Base-by-base conservation (phyloP, 2,888 invertebrate species). In the Dascillus cervinus region DNA sequence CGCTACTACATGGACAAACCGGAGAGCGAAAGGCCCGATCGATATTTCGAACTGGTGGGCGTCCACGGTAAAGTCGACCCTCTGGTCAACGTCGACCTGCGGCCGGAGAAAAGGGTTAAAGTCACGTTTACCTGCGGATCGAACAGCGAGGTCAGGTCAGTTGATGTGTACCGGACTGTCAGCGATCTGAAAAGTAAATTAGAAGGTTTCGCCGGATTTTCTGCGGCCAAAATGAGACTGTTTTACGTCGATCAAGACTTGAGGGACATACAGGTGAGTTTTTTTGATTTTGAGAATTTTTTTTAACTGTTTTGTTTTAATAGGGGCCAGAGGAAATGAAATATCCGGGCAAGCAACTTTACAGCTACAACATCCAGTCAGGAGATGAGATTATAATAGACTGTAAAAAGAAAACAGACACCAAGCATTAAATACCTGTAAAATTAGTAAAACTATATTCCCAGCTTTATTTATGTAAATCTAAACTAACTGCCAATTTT, bases 371-470 rank as follows among this genome's bases (percentile, higher is more conserved):
- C 65, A 85, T 92, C 39, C 72, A 82, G 44, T 82, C 85, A 36
- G 91, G 90, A 6, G 91, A 91, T 64, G 89, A 90, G 64, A 90
- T 92, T 52, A 84, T 90, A 44, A 82, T 92, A 39, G 88, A 90
- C 61, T 80, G 79, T 39, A 88, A 88, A 61, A 64, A 74, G 44
- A 77, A 77, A 56, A 36, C 29, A 14, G 37, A 37, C 15, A 37
- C 17, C 8, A 17, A 17, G 4, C 4, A 17, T 6, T 8, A 17
- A 8, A 6, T 6, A 17, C 4, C 17, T 17, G 8, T 17, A 17
- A 6, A 17, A 17, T 17, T 17, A 17, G 4, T 17, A 17, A 17
- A 6, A 17, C 8, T 6, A 6, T 17, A 6, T 17, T 17, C 8
- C 4, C 8, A 17, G 8, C 8, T 6, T 17, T 17, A 17, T 17